A percentile compares a stretch with the other conserved stretches of the same genome.
These are phyloP conservation scores for Grammomys dolichurus DNA, from an alignment of 2,113 vertebrate genomes.

Conservation along the genomic window DNA sequence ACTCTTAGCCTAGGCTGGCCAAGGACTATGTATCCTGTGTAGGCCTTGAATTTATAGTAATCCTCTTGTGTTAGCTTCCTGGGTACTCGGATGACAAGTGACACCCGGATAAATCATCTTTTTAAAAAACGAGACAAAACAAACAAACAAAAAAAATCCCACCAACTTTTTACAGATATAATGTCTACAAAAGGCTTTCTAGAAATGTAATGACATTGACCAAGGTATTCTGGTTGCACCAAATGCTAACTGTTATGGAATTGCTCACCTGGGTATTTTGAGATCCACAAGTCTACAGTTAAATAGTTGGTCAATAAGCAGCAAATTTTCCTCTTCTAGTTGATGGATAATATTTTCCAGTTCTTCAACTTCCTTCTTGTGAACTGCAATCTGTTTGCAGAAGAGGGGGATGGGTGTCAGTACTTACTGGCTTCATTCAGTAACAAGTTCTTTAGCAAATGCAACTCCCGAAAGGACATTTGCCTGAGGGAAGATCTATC, in stretches of 20 bases:
- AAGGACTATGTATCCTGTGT: not conserved
- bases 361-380: slow-evolving; percentile 83
- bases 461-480: slow-evolving; percentile 22
- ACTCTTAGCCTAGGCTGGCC: not conserved
- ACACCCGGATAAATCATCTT: not conserved
- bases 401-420: slow-evolving; percentile 36
- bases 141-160: not conserved
- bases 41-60: not conserved
- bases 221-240: not conserved
- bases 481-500: not conserved
- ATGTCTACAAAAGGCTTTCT: slow-evolving; percentile 32
- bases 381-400: slow-evolving; percentile 85
- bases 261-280: slow-evolving; percentile 76
- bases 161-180: slow-evolving; percentile 32
- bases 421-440: not conserved
- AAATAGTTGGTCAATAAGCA: slow-evolving; percentile 85
- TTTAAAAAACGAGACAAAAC: not conserved
- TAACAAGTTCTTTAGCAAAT: not conserved
- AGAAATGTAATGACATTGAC: slow-evolving; percentile 78
- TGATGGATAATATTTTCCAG: slow-evolving; percentile 84
- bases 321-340: slow-evolving; percentile 90
- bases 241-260: slow-evolving; percentile 65
- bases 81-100: not conserved
- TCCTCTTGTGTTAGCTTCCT: not conserved
- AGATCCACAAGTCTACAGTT: slow-evolving; percentile 84